These are phyloP conservation scores for Panagrolaimus sp. DNA, from an alignment of 1,140 invertebrate genomes.

Conservation along the genomic window DNA sequence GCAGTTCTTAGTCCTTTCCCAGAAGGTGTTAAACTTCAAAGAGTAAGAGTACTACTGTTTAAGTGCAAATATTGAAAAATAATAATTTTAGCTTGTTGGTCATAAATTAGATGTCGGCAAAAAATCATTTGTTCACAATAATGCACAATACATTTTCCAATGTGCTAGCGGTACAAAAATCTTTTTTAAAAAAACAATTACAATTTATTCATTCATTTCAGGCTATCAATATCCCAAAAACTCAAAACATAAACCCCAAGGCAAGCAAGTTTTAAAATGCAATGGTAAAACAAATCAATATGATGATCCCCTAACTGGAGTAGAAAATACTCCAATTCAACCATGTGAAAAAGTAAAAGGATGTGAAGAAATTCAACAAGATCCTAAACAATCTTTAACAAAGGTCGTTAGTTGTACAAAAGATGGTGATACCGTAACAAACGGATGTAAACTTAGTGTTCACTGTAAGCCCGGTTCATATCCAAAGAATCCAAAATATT, in stretches of 20 bases:
- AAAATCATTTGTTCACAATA: neutral
- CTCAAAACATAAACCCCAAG: neutral
- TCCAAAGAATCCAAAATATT: slow-evolving; percentile 2
- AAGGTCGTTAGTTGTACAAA: neutral
- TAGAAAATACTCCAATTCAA: neutral
- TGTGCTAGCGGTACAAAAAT: neutral
- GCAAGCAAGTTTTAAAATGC: slow-evolving; percentile 9
- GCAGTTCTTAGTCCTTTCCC: slow-evolving; percentile 3
- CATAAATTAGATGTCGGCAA: neutral
- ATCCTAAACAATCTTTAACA: neutral
- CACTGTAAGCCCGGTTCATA: neutral
- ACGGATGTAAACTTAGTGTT: neutral
- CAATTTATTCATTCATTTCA: no score
- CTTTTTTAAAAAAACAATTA: no score
- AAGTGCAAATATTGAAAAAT: neutral
- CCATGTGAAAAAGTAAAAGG: slow-evolving; percentile 14
- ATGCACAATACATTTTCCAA: slow-evolving; percentile 3
- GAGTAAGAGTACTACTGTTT: neutral
- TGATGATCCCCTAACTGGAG: neutral
- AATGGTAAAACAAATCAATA: slow-evolving; percentile 13
- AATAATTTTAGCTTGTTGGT: neutral
- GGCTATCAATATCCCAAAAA: neutral
- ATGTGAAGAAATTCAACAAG: neutral
- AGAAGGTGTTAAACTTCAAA: neutral
- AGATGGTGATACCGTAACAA: neutral